These are phyloP conservation scores for Zaprionus davidi DNA, from an alignment of 1,140 invertebrate genomes.

Conservation along the genomic window DNA sequence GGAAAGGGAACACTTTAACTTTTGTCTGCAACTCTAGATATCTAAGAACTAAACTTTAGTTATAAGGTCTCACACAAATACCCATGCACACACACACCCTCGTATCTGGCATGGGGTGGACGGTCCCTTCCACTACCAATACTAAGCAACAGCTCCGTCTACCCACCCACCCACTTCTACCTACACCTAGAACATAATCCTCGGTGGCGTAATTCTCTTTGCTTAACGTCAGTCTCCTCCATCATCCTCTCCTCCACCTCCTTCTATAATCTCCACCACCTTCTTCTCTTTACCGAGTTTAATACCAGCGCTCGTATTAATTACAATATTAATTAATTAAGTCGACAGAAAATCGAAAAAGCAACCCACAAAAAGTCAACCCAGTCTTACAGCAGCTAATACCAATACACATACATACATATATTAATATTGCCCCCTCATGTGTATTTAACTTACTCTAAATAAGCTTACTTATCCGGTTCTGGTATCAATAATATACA, in stretches of 20 bases:
- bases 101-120: constrained; percentile 27
- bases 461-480: constrained; percentile 72
- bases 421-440: constrained; percentile 14
- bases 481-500: constrained; percentile 61
- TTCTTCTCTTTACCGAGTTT: constrained; percentile 9
- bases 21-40: constrained; percentile 72
- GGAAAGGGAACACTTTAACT: constrained; percentile 63
- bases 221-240: constrained; percentile 42
- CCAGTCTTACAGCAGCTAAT: constrained; percentile 8
- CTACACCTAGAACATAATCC: constrained; percentile 30
- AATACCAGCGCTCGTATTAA: constrained; percentile 20
- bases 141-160: constrained; percentile 24
- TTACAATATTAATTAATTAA: constrained; percentile 16
- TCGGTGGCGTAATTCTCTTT: constrained; percentile 38
- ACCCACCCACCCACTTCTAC: constrained; percentile 40
- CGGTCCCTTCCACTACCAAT: constrained; percentile 41
- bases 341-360: constrained; percentile 8
- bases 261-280: neutral
- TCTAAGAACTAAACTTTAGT: constrained; percentile 70
- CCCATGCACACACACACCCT: constrained; percentile 24
- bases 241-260: neutral
- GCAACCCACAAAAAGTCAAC: constrained; percentile 20
- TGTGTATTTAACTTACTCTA: constrained; percentile 62
- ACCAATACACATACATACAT: constrained; percentile 32
- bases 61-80: constrained; percentile 25